Evolutionary conservation across 2,113 vertebrate species (phyloP).

Genomic region (Catagonus wagneri): DNA sequence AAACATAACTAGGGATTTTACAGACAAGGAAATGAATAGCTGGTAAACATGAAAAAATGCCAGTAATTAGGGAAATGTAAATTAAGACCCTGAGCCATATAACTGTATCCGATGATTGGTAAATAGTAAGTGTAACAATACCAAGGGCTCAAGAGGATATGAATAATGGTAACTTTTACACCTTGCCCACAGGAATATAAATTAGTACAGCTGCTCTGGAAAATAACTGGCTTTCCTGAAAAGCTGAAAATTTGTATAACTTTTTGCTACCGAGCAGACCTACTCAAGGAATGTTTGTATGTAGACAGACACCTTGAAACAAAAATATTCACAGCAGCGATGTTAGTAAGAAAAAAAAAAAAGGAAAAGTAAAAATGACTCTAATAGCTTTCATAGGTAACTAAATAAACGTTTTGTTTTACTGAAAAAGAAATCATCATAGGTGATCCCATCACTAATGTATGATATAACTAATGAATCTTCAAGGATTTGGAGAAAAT

Average conservation of each 20-base stretch:
- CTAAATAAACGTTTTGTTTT: too few species aligned
- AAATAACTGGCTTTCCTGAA: not conserved
- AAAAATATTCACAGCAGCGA: not conserved
- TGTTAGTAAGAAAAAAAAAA: not conserved
- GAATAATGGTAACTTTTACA: not conserved
- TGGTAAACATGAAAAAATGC: not conserved
- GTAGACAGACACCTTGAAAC: not conserved
- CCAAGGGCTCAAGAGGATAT: not conserved
- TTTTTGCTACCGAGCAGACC: not conserved
- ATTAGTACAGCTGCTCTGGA: not conserved
- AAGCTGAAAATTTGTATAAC: not conserved
- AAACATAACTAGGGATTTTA: not conserved
- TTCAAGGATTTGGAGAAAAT: not conserved
- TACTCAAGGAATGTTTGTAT: not conserved
- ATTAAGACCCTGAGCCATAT: not conserved
- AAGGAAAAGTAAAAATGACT: too few species aligned
- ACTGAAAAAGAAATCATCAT: not conserved
- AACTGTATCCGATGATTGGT: not conserved
- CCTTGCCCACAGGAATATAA: not conserved
- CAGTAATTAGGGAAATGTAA: slow-evolving; percentile 5
- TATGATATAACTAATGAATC: not conserved
- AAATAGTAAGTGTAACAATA: not conserved
- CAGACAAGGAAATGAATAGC: not conserved
- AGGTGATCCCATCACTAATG: not conserved
- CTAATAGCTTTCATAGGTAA: too few species aligned